Evolutionary conservation across 37 sponge, comb jelly and placozoan species (phyloP), one percentile per base, ranked within the genome.

Genomic region (Lycopodina hypogea): DNA sequence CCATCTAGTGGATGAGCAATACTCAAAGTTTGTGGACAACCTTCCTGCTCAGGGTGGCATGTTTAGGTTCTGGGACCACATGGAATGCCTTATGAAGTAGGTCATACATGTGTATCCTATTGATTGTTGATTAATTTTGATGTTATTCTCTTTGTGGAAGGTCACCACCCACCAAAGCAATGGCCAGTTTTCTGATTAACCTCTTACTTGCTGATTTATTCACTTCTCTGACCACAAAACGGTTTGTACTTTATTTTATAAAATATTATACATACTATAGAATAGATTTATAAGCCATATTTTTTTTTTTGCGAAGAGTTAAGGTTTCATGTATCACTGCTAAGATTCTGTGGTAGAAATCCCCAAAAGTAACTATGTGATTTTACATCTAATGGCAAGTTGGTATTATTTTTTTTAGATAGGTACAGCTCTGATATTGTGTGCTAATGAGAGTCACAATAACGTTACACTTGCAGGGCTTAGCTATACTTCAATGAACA

Each of bases 121-220:
- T 12, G 4, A 45, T 45, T 45, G 4, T 45, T 45, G 37, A 33
- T 37, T 67, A 30, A 30, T 67, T 30, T 58, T 45, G 48, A 45
- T 9, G 48, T 45, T 45, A 12, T 21, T 6, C 59, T 15, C 37
- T 3, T 48, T 19, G 28, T 68, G 18, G 61, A 71, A 72, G 60
- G 72, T 42, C 72, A 17, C 26, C 26, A 26, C 50, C 39, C 11
- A 29, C 21, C 53, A 7, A 21, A 7, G 36, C 48, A 34, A 21
- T 71, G 61, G 61, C 62, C 35, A 26, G 42, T 18, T 73, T 81
- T 50, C 63, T 81, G 51, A 72, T 81, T 14, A 74, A 81, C 37
- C 51, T 81, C 30, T 50, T 81, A 0, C 26, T 81, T 21, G 28
- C 57, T 6, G 81, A 80, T 42, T 80, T 61, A 30, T 70, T 71